Evolutionary conservation across 2,888 invertebrate genomes (phyloP), one percentile per base, ranked within the genome.

Genomic region (Cepaea hortensis): DNA sequence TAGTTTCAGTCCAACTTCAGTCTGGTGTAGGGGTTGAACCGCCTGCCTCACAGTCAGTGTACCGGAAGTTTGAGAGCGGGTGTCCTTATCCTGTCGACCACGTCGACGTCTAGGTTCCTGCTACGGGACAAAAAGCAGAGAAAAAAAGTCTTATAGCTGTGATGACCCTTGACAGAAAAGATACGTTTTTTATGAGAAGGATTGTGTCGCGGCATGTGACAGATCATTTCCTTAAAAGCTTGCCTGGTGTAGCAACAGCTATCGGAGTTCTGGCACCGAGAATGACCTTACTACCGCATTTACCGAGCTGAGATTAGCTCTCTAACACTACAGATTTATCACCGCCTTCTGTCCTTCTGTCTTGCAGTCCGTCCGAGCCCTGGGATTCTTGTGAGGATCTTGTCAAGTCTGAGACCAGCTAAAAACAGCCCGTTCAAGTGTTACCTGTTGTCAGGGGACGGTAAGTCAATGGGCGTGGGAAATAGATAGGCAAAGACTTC

Each of bases 241-340:
- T 77, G 84, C 65, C 77, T 77, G 62, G 84, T 77, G 84, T 7
- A 77, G 77, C 84, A 77, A 84, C 84, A 84, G 77, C 65, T 50
- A 84, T 84, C 84, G 77, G 84, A 35, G 84, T 68, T 55, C 76
- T 48, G 77, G 68, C 84, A 61, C n/a, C 68, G 84, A 65, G 84
- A 77, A 50, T 77, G 77, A 84, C 77, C 77, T 68, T 23, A 48
- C 84, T 65, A 84, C 50, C 73, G 68, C 75, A 62, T 77, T 84
- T 77, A 50, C 76, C 65, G 65, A 9, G 84, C 68, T 50, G 68
- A 77, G 84, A 84, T 84, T 84, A 84, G 84, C 84, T 84, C 76
- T 77, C 68, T 77, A 77, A 75, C 84, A 84, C 76, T 84, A 84
- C 84, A 84, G 77, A 84, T 84, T 84, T 84, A 84, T 84, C 84